These are phyloP conservation scores for Sphyrna mokarran DNA, from an alignment of 2,113 vertebrate species.

Conservation along the genomic window DNA sequence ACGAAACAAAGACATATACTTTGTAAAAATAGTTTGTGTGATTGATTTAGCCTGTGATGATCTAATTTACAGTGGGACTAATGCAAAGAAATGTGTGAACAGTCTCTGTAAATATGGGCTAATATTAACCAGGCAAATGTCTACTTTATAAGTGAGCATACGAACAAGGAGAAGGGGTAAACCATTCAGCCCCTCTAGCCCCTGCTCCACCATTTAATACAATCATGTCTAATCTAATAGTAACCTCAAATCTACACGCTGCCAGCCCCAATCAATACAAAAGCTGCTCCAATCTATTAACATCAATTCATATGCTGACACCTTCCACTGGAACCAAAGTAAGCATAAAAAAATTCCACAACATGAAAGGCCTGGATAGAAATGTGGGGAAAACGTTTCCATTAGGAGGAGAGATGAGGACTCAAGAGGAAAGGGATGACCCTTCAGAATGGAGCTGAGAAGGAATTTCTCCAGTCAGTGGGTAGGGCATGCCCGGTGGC, in stretches of 20 bases:
- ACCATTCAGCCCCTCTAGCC: no score
- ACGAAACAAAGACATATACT: not conserved
- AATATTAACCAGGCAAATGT: not conserved
- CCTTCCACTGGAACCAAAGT: not conserved
- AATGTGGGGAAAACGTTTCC: no score
- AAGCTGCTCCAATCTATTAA: not conserved
- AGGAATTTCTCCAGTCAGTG: no score
- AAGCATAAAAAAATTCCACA: not conserved
- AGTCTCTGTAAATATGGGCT: not conserved
- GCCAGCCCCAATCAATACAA: not conserved
- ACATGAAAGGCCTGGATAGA: no score
- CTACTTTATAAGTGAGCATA: not conserved
- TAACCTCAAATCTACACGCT: no score
- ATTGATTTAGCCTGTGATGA: not conserved
- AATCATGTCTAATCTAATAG: no score
- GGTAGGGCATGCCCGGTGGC: no score
- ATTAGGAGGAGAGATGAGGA: no score
- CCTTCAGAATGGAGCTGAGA: no score
- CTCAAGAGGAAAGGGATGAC: no score
- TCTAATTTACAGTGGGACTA: not conserved
- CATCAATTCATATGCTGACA: not conserved
- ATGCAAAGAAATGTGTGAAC: slow-evolving; percentile 9
- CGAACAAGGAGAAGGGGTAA: no score
- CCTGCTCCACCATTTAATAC: no score
- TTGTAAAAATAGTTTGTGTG: not conserved